Base-by-base conservation (phyloP, 2,113 vertebrate species). In the Tetrao urogallus region DNA sequence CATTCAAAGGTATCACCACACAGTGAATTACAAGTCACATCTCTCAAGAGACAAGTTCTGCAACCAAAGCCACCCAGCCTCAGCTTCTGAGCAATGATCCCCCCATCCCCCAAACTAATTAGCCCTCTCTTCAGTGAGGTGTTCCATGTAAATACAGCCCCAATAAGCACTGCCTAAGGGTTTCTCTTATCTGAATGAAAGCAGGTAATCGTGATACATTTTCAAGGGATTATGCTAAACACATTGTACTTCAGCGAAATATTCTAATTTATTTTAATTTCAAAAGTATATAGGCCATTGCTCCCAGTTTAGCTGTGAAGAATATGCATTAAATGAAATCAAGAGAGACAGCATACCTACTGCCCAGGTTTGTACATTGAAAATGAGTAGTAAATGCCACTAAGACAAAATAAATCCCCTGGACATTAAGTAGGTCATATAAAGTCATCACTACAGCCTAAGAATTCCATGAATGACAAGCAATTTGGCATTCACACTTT, bases 401-500 rank as follows among this genome's bases (percentile, higher is more conserved):
- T 38, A 56, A 48, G 54, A 52, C 56, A 63, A 88, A 93, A 88
- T 47, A 94, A 93, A 74, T 1, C 74, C 28, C 28, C 61, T 50
- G 45, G 32, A 57, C 58, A 13, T 71, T 71, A 76, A 90, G 69
- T 85, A 73, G 90, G 93, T 79, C 80, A 80, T 72, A 89, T 85
- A 43, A 92, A 92, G 48, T 73, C 60, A 87, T 89, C 17, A 27
- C 7, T 28, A 36, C 73, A 70, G 65, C 82, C 71, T 66, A 82
- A 78, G 61, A 92, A 74, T 11, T 65, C 83, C 34, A 86, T 19
- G 52, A 92, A 90, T 88, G 69, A 86, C 73, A 88, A 90, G 61
- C 69, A 71, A 40, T 92, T 72, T 40, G 25, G 52, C 82, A 88
- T 81, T 74, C 88, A 91, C 70, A 91, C 90, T 75, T 94, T 91